Evolutionary conservation across 1,140 invertebrate genomes (phyloP), one percentile per base, ranked within the genome.

Genomic region (Sarcophaga peregrina): DNA sequence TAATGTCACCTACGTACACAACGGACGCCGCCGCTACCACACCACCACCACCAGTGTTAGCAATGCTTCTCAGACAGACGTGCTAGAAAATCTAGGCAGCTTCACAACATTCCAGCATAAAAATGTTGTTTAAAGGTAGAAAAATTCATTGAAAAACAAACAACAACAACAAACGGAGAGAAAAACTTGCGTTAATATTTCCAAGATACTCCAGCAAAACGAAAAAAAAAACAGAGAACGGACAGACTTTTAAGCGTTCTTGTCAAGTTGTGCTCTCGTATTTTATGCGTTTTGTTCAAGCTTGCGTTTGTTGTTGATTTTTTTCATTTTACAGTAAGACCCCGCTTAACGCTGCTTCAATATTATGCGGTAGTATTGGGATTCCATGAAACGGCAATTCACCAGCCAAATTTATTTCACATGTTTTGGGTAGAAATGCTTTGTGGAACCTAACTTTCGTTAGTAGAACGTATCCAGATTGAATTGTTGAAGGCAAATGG

Each of bases 41-140:
- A n/a, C 11, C 54, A 58, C 52, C 13, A 58, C 13, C 5, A 58
- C 3, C 5, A 58, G 11, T 58, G n/a, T 5, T 58, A 58, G n/a
- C n/a, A 58, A 58, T 58, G 9, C 58, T 68, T 17, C 58, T 68
- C 17, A 76, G 25, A 78, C n/a, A n/a, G n/a, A n/a, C n/a, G n/a
- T n/a, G 20, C 5, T 50, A 52, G n/a, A 25, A 17, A 50, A 78
- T 17, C 46, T 48, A 50, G 9, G 75, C 75, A 78, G 48, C 75
- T 78, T 78, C 47, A 78, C 75, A 78, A 50, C 75, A 78, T 78
- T 78, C 75, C 75, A 78, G 75, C 47, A 50, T 78, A 78, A 78
- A 78, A 78, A 78, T 48, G 47, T 78, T 78, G 75, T 52, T 50
- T 76, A 47, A 47, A 47, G 74, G 54, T 58, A 15, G 62, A 37